phyloP scores from a whole-genome alignment of 2,888 invertebrate genomes.

The Clunio marinus region DNA sequence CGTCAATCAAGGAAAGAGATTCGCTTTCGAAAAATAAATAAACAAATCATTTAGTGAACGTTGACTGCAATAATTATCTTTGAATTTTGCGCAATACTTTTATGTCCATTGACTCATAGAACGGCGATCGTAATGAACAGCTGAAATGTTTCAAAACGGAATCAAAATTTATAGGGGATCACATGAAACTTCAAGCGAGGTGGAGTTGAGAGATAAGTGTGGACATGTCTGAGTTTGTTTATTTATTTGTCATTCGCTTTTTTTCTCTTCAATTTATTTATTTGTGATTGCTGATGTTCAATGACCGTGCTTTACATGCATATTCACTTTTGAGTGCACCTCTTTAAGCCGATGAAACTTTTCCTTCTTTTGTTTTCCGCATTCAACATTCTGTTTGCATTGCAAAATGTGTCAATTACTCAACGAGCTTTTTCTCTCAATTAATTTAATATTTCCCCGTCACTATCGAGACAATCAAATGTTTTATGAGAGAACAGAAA shows the following conservation, averaged over 20 bases:
- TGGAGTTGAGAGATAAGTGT: not conserved
- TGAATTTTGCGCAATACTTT: too few species aligned
- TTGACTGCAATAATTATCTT: too few species aligned
- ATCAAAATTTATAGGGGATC: constrained; percentile 14
- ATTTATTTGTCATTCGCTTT: not conserved
- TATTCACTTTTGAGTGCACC: too few species aligned
- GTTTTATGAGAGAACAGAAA: too few species aligned
- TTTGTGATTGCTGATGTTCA: constrained; percentile 4
- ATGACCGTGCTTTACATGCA: constrained; percentile 16
- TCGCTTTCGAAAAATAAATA: too few species aligned
- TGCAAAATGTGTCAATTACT: constrained; percentile 14
- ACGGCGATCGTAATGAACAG: not conserved
- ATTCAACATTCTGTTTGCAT: not conserved
- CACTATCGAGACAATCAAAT: too few species aligned
- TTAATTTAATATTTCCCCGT: too few species aligned
- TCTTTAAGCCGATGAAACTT: not conserved
- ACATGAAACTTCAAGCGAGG: not conserved
- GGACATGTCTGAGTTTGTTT: constrained; percentile 14
- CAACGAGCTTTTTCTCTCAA: too few species aligned
- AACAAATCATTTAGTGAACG: too few species aligned
- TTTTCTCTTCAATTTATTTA: not conserved
- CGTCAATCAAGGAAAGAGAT: too few species aligned
- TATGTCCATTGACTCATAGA: constrained; percentile 8
- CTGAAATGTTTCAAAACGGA: constrained; percentile 1
- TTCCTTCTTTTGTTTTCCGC: not conserved